Percentiles rank a stretch among this genome's conserved stretches.
Evolutionary conservation across 2,113 vertebrate species (phyloP).

Genomic region (Naja naja): DNA sequence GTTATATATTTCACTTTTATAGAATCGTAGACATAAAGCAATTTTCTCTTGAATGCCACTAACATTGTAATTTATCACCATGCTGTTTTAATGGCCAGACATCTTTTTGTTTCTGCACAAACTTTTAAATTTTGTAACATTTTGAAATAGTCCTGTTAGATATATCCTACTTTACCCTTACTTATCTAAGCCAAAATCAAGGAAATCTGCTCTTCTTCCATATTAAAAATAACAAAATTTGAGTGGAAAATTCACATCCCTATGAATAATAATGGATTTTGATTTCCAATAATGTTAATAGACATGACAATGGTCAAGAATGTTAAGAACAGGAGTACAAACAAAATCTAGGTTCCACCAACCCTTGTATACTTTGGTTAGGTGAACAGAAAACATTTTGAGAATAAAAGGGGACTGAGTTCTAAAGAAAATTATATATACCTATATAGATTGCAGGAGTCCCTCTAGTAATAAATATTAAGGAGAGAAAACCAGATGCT

Average conservation of each 20-base stretch:
- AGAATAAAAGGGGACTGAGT: neutral
- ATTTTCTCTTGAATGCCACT: neutral
- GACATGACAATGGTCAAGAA: neutral
- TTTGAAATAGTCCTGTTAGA: neutral
- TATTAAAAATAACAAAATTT: neutral
- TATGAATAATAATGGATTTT: neutral
- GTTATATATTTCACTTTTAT: neutral
- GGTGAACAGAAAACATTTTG: neutral
- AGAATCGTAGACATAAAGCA: neutral
- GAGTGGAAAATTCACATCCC: neutral
- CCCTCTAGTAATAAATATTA: neutral
- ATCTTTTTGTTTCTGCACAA: neutral
- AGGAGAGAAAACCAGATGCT: neutral
- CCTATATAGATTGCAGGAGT: neutral
- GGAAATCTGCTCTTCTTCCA: neutral
- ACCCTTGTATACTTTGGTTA: neutral
- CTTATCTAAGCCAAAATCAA: neutral
- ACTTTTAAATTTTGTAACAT: neutral
- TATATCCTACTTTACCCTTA: neutral
- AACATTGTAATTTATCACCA: neutral
- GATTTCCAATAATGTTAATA: neutral
- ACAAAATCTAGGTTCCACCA: neutral
- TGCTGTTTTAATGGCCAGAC: neutral
- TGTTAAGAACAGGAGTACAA: neutral
- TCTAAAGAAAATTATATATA: neutral